Evolutionary conservation across 2,797 vertebrate genomes (phyloP), one percentile per base, ranked within the genome.

Genomic region (Bradypodion ventrale): DNA sequence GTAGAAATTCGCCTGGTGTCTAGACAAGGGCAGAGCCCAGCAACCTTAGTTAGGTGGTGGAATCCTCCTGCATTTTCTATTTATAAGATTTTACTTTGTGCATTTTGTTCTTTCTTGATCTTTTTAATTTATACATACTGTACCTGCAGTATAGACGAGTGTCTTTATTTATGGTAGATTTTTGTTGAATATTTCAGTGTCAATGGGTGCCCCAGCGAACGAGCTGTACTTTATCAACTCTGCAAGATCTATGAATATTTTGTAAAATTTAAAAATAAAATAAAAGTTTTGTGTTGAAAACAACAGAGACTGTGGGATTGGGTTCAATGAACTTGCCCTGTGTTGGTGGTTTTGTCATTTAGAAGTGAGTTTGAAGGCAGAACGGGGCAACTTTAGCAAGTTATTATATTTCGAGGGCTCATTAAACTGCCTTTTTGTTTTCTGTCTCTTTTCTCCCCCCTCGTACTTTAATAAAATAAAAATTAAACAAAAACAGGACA

Each of bases 201-300:
- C 37, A 3, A 12, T 44, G 68, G 19, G 40, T 10, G 12, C 29
- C 16, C 16, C n/a, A 27, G 62, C 4, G 12, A 25, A 21, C 12
- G 87, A 88, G 87, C 88, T 86, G 81, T 87, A 72, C 79, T 80
- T 84, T 84, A 90, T 16, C 84, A 88, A 85, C 42, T 10, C 29
- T 70, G 68, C 86, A 80, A 87, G 85, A 70, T 80, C 35, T 78
- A 73, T 89, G 83, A 88, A 83, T 83, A 82, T 82, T 85, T 75
- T 83, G 89, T 56, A 56, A 56, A 56, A 56, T 3, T 19, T n/a
- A n/a, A n/a, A 56, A 21, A 82, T 88, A 84, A 86, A 94, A 94
- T 94, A 94, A 94, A 94, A 25, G 16, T 42, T 35, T 68, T 75
- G 65, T 62, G 85, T 85, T 29, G 82, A 90, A 83, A 85, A 88